Conservation (phyloP, 2,888 invertebrate species). For the Nemoura dubitans region DNA sequence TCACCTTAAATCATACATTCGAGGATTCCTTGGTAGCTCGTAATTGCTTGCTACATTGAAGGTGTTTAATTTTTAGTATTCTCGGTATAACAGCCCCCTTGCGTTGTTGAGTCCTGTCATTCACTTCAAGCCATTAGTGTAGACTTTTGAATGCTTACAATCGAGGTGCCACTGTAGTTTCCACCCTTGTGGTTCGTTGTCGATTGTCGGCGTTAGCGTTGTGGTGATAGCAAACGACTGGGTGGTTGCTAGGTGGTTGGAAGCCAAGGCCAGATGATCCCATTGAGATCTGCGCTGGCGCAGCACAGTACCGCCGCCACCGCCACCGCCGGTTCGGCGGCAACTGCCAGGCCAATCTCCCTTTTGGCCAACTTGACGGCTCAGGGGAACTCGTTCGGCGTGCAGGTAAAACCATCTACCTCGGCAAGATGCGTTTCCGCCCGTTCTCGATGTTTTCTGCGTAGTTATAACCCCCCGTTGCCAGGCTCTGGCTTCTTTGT, state of each 20-base stretch:
- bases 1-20: too few relatives aligned
- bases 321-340: constrained; percentile 54
- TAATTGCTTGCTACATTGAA: too few relatives aligned
- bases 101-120: too few relatives aligned
- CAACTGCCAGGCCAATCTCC: constrained; percentile 61
- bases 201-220: too few relatives aligned
- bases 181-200: too few relatives aligned
- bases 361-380: constrained; percentile 66
- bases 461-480: not conserved
- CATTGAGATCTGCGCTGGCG: constrained; percentile 51
- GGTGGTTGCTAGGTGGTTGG: constrained; percentile 52
- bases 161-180: too few relatives aligned
- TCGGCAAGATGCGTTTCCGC: constrained; percentile 43
- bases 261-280: constrained; percentile 51
- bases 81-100: too few relatives aligned
- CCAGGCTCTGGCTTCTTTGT: not conserved
- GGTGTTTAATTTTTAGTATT: too few relatives aligned
- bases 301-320: constrained; percentile 49
- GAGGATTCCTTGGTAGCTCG: too few relatives aligned
- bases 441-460: constrained; percentile 56
- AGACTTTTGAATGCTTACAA: too few relatives aligned
- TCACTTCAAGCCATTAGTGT: too few relatives aligned
- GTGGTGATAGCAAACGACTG: constrained; percentile 22
- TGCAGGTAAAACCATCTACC: constrained; percentile 58
- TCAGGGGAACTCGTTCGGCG: constrained; percentile 58